A percentile compares a stretch with the other conserved stretches of the same genome.
Conservation (phyloP, 2,888 invertebrate genomes). For the Aromia moschata region DNA sequence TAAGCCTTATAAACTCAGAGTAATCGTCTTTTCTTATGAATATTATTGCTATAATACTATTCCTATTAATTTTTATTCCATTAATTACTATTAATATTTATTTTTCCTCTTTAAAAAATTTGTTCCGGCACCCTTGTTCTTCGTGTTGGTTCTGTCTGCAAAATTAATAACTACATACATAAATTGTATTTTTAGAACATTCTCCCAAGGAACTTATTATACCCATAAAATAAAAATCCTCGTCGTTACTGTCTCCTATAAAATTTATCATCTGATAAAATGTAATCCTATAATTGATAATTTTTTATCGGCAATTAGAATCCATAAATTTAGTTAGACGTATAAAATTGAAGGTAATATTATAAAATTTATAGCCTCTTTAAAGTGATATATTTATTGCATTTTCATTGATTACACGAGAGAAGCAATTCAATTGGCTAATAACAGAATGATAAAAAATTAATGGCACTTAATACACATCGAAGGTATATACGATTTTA, state of each 20-base stretch:
- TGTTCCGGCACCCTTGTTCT: not conserved
- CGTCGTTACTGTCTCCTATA: slow-evolving; percentile 42
- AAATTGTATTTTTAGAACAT: slow-evolving; percentile 19
- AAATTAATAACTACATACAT: slow-evolving; percentile 13
- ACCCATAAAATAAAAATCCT: slow-evolving; percentile 39
- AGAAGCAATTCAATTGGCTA: slow-evolving; percentile 8
- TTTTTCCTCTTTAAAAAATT: no score
- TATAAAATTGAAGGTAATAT: slow-evolving; percentile 28
- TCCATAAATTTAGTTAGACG: slow-evolving; percentile 48
- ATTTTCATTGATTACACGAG: slow-evolving; percentile 23
- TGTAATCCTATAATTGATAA: slow-evolving; percentile 54
- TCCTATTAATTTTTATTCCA: no score
- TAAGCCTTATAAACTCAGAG: no score
- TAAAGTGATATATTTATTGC: slow-evolving; percentile 24
- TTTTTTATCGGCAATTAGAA: slow-evolving; percentile 55
- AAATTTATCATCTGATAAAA: slow-evolving; percentile 53
- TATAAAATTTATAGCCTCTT: slow-evolving; percentile 25
- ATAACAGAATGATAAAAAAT: not conserved
- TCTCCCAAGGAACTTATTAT: slow-evolving; percentile 28
- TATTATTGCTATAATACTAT: no score
- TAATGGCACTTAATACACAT: not conserved
- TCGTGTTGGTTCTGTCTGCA: not conserved
- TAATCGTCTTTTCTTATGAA: no score
- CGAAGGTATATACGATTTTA: not conserved
- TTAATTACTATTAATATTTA: no score